Conservation (phyloP, 2,888 invertebrate species). For the Rutpela maculata region DNA sequence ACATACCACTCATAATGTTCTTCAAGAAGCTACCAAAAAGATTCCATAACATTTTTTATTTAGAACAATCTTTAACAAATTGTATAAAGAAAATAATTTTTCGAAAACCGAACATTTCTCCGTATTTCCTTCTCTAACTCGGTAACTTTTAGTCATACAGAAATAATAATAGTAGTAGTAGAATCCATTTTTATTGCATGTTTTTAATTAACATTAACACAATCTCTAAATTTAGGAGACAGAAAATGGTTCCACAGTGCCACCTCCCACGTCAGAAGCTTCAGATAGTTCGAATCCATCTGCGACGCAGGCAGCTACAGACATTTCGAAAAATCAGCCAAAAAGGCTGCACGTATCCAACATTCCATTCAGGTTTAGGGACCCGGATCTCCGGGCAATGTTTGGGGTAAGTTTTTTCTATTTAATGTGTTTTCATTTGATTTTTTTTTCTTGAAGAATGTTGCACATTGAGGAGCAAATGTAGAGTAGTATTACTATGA, state of each 20-base stretch:
- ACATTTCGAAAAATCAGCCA: conserved; percentile 84
- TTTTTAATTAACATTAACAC: not conserved
- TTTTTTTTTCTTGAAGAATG: not conserved
- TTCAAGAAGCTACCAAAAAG: too few species aligned
- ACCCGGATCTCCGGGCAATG: conserved; percentile 98
- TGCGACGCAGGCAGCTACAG: conserved; percentile 74
- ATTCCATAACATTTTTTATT: too few species aligned
- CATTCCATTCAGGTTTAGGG: conserved; percentile 99
- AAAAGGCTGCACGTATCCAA: conserved; percentile 99
- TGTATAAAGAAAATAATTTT: too few species aligned
- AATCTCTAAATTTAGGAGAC: conserved; percentile 47
- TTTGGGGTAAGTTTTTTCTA: conserved; percentile 88
- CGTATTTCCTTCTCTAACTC: too few species aligned
- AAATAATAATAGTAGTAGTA: too few species aligned
- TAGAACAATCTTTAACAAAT: too few species aligned
- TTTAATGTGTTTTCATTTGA: not conserved
- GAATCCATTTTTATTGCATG: not conserved
- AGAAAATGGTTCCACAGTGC: conserved; percentile 61
- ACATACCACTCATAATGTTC: too few species aligned
- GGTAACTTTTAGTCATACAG: too few species aligned
- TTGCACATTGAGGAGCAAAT: not conserved
- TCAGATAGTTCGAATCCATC: conserved; percentile 57
- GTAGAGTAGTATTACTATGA: too few species aligned
- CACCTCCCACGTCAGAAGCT: conserved; percentile 63
- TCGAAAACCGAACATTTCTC: too few species aligned